Evolutionary conservation across 2,113 vertebrate genomes (phyloP).

Genomic region (Thryonomys swinderianus): DNA sequence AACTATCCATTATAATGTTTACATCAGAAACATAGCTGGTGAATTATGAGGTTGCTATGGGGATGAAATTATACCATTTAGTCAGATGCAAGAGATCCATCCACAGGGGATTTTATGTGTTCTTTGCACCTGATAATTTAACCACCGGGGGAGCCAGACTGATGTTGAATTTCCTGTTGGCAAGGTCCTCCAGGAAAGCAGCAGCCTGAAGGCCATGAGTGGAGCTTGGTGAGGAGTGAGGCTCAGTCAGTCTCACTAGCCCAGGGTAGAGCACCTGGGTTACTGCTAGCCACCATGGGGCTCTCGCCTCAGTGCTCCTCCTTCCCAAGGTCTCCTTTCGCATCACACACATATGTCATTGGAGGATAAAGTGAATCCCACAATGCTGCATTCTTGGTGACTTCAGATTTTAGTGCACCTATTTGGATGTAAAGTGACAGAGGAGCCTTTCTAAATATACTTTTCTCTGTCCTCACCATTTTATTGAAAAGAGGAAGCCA

Average conservation of each 20-base stretch:
- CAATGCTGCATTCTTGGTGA: background rate
- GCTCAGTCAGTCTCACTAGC: rapidly evolving
- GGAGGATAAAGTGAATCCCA: background rate
- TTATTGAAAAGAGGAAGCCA: background rate
- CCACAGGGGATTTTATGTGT: background rate
- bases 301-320: background rate
- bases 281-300: too few species aligned
- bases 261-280: background rate
- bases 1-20: background rate
- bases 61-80: background rate
- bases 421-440: background rate
- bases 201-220: rapidly evolving
- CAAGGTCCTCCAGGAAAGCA: background rate
- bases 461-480: background rate
- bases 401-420: background rate
- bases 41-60: background rate
- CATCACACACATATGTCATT: background rate
- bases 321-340: background rate
- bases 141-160: background rate
- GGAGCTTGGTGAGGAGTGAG: rapidly evolving
- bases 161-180: rapidly evolving
- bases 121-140: background rate
- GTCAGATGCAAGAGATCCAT: background rate
- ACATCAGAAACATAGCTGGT: background rate
- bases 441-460: background rate